Base-by-base conservation (phyloP, 2,888 invertebrate species). In the Yponomeuta evonymella region DNA sequence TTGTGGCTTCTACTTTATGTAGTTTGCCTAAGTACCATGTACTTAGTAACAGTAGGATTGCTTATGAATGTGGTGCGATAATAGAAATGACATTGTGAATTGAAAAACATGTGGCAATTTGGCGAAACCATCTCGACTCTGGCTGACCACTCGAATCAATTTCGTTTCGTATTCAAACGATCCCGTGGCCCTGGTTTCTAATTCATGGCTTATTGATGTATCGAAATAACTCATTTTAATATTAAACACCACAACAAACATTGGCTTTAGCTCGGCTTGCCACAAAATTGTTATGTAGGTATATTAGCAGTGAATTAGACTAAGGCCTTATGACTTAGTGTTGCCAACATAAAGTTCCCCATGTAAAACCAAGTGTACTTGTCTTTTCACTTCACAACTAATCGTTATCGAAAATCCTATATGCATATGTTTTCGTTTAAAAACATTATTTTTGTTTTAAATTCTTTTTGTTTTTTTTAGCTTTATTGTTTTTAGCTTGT, bases 31-130 rank as follows among this genome's bases (percentile, higher is more conserved):
- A 58, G 51, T 15, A 58, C 51, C 15, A 58, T 58, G 51, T 58
- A 23, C 23, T 23, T 23, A 51, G 51, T 51, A 51, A 51, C 51
- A 51, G 11, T 12, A 51, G 51, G 2, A 51, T 58, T 58, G 65
- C 65, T 58, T 71, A 72, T 72, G 70, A 71, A 71, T 8, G 51
- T 66, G 36, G 51, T 66, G 33, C 58, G 73, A 72, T 74, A 76
- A 78, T 78, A 76, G 75, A 78, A 78, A 78, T 77, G 79, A 80
- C 79, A 79, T 76, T 80, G 79, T 76, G 73, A 81, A 80, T 79
- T 79, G 74, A 78, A 77, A 78, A 78, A 75, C 76, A 79, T 76
- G 74, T 72, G 67, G 64, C 69, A 62, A 75, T 72, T 73, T 73
- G 72, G 74, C 72, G 73, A 73, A 74, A 72, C 74, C 72, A 72